These are phyloP conservation scores for Littorina saxatilis DNA, from an alignment of 1,140 invertebrate genomes.

Conservation along the genomic window DNA sequence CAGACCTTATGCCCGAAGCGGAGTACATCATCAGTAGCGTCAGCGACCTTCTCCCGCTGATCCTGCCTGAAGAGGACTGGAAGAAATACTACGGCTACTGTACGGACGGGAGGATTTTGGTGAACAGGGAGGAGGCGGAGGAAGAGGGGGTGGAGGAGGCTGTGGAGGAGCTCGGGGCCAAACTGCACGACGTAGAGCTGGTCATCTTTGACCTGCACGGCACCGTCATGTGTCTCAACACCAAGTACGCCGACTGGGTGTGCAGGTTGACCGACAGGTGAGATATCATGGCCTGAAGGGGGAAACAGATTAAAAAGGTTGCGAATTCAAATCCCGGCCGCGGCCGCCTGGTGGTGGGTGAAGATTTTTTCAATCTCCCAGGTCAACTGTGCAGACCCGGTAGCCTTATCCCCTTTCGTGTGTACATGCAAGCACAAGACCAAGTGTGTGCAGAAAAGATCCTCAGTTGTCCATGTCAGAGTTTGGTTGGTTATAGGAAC, in stretches of 20 bases:
- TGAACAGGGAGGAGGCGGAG: conserved; percentile 48
- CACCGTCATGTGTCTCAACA: conserved; percentile 75
- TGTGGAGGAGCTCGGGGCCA: conserved; percentile 3
- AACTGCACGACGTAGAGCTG: conserved; percentile 54
- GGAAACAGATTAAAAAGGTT: no score
- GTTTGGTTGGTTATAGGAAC: no score
- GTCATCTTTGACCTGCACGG: conserved; percentile 78
- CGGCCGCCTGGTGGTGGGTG: no score
- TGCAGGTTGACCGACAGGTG: conserved; percentile 61
- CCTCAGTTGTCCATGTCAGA: no score
- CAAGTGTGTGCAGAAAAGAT: no score
- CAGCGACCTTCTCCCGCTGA: conserved; percentile 67
- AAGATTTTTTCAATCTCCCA: no score
- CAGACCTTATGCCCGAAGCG: conserved; percentile 64
- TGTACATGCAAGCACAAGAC: no score
- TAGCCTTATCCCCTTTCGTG: no score
- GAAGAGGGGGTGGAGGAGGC: conserved; percentile 15
- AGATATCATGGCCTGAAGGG: neutral
- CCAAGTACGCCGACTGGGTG: conserved; percentile 69
- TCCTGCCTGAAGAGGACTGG: conserved; percentile 66
- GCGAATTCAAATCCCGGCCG: no score
- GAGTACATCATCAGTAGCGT: conserved; percentile 68
- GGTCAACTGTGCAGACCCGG: no score
- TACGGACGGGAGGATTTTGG: conserved; percentile 59
- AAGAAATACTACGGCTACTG: conserved; percentile 64